These are phyloP conservation scores for Caenorhabditis sp. DNA, from an alignment of 2,888 invertebrate genomes.

Conservation along the genomic window DNA sequence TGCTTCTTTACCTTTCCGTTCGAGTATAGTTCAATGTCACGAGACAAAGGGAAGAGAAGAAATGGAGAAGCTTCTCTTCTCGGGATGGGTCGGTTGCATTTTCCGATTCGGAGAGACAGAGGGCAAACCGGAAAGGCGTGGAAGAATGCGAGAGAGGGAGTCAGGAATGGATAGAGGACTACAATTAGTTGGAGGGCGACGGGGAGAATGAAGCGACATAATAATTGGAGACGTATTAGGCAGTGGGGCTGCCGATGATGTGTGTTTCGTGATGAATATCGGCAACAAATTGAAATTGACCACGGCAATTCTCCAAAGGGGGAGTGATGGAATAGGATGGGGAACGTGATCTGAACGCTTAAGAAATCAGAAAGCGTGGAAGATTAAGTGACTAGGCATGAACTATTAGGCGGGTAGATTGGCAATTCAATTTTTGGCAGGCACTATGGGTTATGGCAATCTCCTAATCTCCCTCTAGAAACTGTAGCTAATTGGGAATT, in stretches of 20 bases:
- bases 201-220: constrained; percentile 38
- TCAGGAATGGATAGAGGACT: constrained; percentile 30
- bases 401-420: neutral
- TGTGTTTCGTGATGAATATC: constrained; percentile 20
- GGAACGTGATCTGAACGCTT: constrained; percentile 22
- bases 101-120: constrained; percentile 23
- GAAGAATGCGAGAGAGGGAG: constrained; percentile 25
- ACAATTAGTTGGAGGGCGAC: constrained; percentile 41
- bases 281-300: constrained; percentile 50
- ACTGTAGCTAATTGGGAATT: too few species aligned
- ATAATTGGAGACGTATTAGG: constrained; percentile 51
- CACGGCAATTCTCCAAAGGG: constrained; percentile 8
- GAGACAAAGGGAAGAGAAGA: neutral
- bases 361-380: constrained; percentile 7
- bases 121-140: constrained; percentile 35
- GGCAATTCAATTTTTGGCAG: neutral
- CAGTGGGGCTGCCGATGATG: constrained; percentile 10
- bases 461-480: too few species aligned
- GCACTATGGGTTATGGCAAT: too few species aligned
- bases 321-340: neutral
- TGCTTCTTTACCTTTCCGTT: neutral
- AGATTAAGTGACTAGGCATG: neutral
- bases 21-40: neutral
- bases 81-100: constrained; percentile 1
- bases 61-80: constrained; percentile 1